Evolutionary conservation across 2,888 invertebrate genomes (phyloP).

Genomic region (Halictus ligatus): DNA sequence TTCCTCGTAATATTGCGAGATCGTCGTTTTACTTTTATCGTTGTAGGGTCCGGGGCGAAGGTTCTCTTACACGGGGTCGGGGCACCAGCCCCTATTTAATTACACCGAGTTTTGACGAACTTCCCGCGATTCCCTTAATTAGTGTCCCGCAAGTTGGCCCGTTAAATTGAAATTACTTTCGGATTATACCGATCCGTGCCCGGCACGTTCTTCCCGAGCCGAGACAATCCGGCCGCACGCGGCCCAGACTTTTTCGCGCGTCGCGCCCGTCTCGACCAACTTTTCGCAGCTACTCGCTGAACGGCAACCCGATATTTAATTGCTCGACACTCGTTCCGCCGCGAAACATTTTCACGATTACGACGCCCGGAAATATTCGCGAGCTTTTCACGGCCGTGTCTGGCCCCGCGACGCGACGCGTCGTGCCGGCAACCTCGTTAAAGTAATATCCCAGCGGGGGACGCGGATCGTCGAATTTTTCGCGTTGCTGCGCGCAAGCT

Average conservation of each 20-base stretch:
- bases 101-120: constrained; percentile 64
- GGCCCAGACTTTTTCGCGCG: not conserved
- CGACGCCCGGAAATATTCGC: not conserved
- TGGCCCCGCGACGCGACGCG: not conserved
- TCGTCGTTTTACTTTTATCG: constrained; percentile 13
- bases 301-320: constrained; percentile 35
- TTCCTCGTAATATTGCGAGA: constrained; percentile 9
- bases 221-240: constrained; percentile 1
- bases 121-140: constrained; percentile 63
- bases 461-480: constrained; percentile 33
- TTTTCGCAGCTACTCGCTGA: constrained; percentile 12
- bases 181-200: constrained; percentile 38
- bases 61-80: constrained; percentile 31
- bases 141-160: constrained; percentile 46
- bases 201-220: not conserved
- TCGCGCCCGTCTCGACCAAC: not conserved
- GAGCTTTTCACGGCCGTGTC: not conserved
- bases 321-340: constrained; percentile 14
- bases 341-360: constrained; percentile 11
- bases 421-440: constrained; percentile 21
- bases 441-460: constrained; percentile 23
- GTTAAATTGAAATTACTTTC: constrained; percentile 55
- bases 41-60: not conserved
- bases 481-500: constrained; percentile 2
- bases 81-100: constrained; percentile 57